Conservation (phyloP, 2,797 vertebrate species). For the Neolamprologus multifasciatus region DNA sequence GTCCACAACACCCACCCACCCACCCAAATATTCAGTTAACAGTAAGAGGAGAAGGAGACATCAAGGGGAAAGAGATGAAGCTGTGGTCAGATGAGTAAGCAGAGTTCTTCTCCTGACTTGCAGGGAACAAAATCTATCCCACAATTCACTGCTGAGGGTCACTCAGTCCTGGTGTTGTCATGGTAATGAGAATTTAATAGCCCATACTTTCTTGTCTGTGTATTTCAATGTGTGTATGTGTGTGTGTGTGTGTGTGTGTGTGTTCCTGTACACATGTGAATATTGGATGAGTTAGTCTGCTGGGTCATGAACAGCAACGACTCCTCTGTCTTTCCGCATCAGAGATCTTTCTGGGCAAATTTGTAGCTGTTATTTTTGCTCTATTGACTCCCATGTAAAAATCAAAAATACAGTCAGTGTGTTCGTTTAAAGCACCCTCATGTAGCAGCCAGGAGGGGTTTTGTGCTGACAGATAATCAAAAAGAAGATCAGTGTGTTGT, state of each 20-base stretch:
- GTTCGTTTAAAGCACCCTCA: not conserved
- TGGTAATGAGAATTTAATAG: conserved; percentile 22
- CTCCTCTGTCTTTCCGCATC: not conserved
- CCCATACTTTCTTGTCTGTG: not conserved
- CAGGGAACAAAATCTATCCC: conserved; percentile 4
- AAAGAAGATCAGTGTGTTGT: not conserved
- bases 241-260: not conserved
- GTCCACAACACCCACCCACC: not conserved
- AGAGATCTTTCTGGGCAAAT: conserved; percentile 5
- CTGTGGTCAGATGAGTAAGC: conserved; percentile 50
- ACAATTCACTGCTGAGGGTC: conserved; percentile 17
- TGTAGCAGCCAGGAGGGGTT: not conserved
- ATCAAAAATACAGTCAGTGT: not conserved
- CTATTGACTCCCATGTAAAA: not conserved
- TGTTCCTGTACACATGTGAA: not conserved
- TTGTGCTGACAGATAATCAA: not conserved
- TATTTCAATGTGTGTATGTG: not conserved
- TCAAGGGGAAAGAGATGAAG: conserved; percentile 30
- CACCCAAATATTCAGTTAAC: not conserved
- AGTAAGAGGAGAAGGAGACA: conserved; percentile 32
- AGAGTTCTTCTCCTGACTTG: conserved; percentile 28
- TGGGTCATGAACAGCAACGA: not conserved
- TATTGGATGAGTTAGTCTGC: not conserved
- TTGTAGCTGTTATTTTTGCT: conserved; percentile 4
- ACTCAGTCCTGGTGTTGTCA: conserved; percentile 8